Percentiles rank a stretch among this genome's conserved stretches.
These are phyloP conservation scores for Sylvicola cinctus DNA, from an alignment of 2,888 invertebrate genomes.

Conservation along the genomic window DNA sequence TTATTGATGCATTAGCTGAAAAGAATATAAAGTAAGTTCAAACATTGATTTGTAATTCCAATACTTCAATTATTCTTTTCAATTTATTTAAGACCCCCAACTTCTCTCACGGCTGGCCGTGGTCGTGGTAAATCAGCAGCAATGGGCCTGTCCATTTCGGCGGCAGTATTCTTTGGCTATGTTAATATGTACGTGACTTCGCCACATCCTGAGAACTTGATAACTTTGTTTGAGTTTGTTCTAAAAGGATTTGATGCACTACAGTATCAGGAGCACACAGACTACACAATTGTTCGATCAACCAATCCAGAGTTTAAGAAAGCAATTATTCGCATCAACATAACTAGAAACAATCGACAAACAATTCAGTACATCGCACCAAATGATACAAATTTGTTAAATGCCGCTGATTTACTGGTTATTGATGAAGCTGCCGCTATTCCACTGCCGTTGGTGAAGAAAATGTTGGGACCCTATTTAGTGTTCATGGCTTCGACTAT, in stretches of 20 bases:
- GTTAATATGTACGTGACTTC: slow-evolving; percentile 93
- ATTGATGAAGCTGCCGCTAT: slow-evolving; percentile 99
- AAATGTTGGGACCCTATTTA: slow-evolving; percentile 74
- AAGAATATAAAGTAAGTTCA: slow-evolving; percentile 39
- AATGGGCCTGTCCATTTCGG: slow-evolving; percentile 77
- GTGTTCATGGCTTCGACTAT: slow-evolving; percentile 93
- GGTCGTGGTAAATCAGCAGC: slow-evolving; percentile 98
- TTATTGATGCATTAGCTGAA: slow-evolving; percentile 89
- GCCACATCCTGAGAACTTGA: slow-evolving; percentile 94
- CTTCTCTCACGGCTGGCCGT: slow-evolving; percentile 87
- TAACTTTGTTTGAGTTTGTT: slow-evolving; percentile 91
- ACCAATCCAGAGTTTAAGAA: slow-evolving; percentile 94
- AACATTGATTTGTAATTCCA: neutral
- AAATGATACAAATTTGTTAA: slow-evolving; percentile 66
- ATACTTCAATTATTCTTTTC: neutral
- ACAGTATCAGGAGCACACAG: slow-evolving; percentile 86
- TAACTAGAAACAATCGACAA: slow-evolving; percentile 77
- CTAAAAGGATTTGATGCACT: slow-evolving; percentile 88
- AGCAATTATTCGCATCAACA: slow-evolving; percentile 81
- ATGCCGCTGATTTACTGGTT: slow-evolving; percentile 84
- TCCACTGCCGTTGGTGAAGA: slow-evolving; percentile 78
- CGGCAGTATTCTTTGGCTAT: slow-evolving; percentile 57
- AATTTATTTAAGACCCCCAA: slow-evolving; percentile 54
- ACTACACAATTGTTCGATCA: slow-evolving; percentile 86
- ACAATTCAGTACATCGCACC: slow-evolving; percentile 96